These are phyloP conservation scores for Phymorhynchus buccinoides DNA, from an alignment of 1,140 invertebrate species.

Conservation along the genomic window DNA sequence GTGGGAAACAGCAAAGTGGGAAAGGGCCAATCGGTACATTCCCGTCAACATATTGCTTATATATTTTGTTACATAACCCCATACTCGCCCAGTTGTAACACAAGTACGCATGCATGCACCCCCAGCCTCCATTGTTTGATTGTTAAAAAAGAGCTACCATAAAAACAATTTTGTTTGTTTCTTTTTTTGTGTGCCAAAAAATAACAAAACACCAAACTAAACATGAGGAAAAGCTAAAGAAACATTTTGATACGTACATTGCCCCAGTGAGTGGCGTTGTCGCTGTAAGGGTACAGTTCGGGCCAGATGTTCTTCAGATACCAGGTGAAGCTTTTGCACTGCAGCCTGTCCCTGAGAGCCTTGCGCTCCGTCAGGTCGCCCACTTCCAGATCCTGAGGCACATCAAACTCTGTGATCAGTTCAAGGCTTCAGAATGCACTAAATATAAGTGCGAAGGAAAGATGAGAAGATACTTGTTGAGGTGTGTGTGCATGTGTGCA, in stretches of 20 bases:
- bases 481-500: neutral
- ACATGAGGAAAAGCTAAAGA: neutral
- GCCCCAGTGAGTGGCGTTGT: constrained; percentile 58
- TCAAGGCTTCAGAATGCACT: too few species aligned
- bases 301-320: constrained; percentile 97
- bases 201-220: neutral
- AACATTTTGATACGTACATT: constrained; percentile 55
- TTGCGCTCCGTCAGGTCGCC: constrained; percentile 79
- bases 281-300: constrained; percentile 73
- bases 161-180: too few species aligned
- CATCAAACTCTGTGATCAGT: too few species aligned
- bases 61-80: too few species aligned
- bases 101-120: too few species aligned
- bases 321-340: constrained; percentile 97
- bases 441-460: too few species aligned
- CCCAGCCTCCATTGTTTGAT: too few species aligned
- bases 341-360: constrained; percentile 82
- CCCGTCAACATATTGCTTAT: too few species aligned
- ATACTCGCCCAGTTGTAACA: too few species aligned
- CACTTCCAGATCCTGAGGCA: constrained; percentile 49
- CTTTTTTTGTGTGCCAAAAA: too few species aligned
- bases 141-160: neutral
- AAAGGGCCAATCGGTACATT: too few species aligned
- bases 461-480: neutral
- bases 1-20: too few species aligned